These are phyloP conservation scores for Drosophila santomea DNA, from an alignment of 1,140 invertebrate species.

Conservation along the genomic window DNA sequence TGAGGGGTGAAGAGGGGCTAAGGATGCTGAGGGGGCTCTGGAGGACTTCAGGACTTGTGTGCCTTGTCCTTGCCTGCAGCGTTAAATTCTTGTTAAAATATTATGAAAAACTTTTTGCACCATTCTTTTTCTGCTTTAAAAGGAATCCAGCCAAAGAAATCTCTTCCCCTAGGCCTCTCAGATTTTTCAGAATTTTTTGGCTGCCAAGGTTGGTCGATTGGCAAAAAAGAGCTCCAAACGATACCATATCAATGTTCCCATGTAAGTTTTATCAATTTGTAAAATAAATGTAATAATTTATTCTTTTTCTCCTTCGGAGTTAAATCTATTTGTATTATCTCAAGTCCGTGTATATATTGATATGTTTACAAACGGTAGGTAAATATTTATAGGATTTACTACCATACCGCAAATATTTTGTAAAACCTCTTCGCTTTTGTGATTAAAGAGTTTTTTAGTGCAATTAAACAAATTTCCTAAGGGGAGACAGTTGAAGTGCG, in stretches of 20 bases:
- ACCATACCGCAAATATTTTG: not conserved
- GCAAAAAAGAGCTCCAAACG: not conserved
- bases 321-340: too few relatives aligned
- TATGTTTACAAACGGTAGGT: not conserved
- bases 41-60: constrained; percentile 35
- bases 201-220: not conserved
- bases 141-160: constrained; percentile 21
- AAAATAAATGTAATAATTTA: not conserved
- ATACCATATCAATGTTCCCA: constrained; percentile 13
- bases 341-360: too few relatives aligned
- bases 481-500: constrained; percentile 7
- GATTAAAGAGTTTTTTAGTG: not conserved
- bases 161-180: not conserved
- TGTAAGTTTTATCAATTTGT: not conserved
- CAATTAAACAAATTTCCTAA: constrained; percentile 7
- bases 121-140: constrained; percentile 51
- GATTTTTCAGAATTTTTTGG: not conserved
- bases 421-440: not conserved
- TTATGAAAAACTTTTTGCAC: constrained; percentile 59
- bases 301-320: too few relatives aligned
- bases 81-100: constrained; percentile 78
- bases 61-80: constrained; percentile 67
- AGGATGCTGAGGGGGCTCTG: not conserved
- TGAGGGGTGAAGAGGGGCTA: not conserved
- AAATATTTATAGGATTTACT: not conserved